Base-by-base conservation (phyloP, 2,797 vertebrate species). In the Sus cebifrons region DNA sequence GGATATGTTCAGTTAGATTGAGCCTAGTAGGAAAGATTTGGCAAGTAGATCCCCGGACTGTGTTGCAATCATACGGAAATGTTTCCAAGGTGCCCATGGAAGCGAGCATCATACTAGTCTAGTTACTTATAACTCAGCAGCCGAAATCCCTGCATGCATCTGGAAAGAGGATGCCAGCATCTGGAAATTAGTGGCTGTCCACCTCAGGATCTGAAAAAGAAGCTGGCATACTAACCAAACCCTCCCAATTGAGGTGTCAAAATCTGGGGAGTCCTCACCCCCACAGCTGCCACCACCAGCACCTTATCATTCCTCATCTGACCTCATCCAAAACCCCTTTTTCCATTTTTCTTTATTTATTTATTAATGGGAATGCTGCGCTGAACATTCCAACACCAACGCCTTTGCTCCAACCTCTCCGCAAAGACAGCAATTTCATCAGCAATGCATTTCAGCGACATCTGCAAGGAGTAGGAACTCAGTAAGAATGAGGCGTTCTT, bases 401-500 rank as follows among this genome's bases (percentile, higher is more conserved):
- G 36, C 36, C 36, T 36, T 25, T 6, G n/a, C 20, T 65, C 83
- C 65, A 21, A 54, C 23, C 10, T 44, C 73, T 64, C 17, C 6
- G 11, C 79, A 70, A 89, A 82, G 32, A 86, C 16, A 52, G 6
- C 52, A 21, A 10, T 0, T 13, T 36, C 20, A 32, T 60, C 15
- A 75, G 25, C 36, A 0, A 54, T 11, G 54, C 6, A 0, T 70
- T 36, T 12, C 4, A 68, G 60, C 21, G 14, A 27, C 32, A 49
- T 68, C 64, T 32, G 40, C 73, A 25, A 17, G 0, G 9, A 65
- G n/a, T 6, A 32, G 74, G 49, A 27, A 74, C 27, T 7, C 49
- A 9, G 25, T 5, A 3, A 49, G 56, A 40, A 36, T 0, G 49
- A 0, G 3, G 75, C 9, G 1, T 18, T 27, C 60, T 1, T 5